Evolutionary conservation across 1,140 invertebrate species (phyloP), one percentile per base, ranked within the genome.

Genomic region (Helicoverpa zea): DNA sequence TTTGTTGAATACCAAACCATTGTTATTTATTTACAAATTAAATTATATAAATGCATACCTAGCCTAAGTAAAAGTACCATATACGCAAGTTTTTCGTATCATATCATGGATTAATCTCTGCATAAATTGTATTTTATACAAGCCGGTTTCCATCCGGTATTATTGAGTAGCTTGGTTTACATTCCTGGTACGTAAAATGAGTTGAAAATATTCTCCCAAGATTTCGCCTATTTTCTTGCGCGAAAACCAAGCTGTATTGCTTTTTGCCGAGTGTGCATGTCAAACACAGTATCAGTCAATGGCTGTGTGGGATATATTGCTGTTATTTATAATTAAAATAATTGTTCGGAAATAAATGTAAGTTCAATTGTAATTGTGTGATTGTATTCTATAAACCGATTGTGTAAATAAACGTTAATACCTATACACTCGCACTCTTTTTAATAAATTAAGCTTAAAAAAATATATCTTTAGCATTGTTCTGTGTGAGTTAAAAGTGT

Each of bases 21-120:
- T 30, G 49, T 77, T 77, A 77, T 77, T 77, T 77, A 77, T 64
- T 64, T 77, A 64, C 61, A 49, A 68, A 47, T 18, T 66, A 14
- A 47, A 66, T n/a, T 47, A 66, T 43, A 47, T 30, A 10, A n/a
- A 47, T 68, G n/a, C 9, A 7, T 13, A 23, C 23, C 23, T 66
- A 68, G 11, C 7, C 2, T 61, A 61, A 61, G 58, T n/a, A 9
- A 49, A 68, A 49, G 14, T 64, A 9, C 14, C 35, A 12, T 14
- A 43, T 30, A n/a, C n/a, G 7, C 30, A 14, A 64, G 30, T 63
- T 35, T 30, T 63, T 63, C 23, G 11, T 29, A 14, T n/a, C 7
- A 35, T 5, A 9, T 43, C 9, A 9, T 43, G 3, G 35, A 43
- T 43, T 7, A 43, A 43, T 43, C 35, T 43, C 35, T 43, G 35